These are phyloP conservation scores for Misgurnus mizolepis DNA, from an alignment of 2,113 vertebrate genomes.

Conservation along the genomic window DNA sequence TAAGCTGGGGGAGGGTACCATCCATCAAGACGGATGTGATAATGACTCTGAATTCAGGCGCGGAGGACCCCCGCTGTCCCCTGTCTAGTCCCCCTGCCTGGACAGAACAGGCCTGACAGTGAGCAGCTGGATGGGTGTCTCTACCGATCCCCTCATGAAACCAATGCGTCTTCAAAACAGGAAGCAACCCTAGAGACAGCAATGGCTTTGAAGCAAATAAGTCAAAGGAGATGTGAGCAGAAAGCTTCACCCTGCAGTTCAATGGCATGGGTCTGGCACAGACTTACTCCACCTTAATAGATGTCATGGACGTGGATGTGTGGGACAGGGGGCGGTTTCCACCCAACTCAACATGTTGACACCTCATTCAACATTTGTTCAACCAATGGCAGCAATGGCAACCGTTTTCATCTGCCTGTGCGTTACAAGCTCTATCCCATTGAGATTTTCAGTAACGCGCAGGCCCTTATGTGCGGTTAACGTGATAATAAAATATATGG, in stretches of 20 bases:
- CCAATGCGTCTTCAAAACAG: constrained; percentile 53
- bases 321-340: constrained; percentile 20
- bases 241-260: constrained; percentile 16
- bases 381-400: constrained; percentile 32
- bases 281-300: not conserved
- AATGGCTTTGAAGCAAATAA: constrained; percentile 31
- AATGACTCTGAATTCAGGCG: constrained; percentile 37
- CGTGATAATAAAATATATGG: not conserved
- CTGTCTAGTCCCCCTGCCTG: constrained; percentile 60
- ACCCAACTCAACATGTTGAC: constrained; percentile 28
- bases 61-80: constrained; percentile 32
- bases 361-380: constrained; percentile 42
- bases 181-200: constrained; percentile 9
- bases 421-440: constrained; percentile 19
- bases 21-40: constrained; percentile 48
- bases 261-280: not conserved
- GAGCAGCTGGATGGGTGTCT: constrained; percentile 60
- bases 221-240: not conserved
- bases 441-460: not conserved
- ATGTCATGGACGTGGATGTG: not conserved
- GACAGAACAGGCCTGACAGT: constrained; percentile 60
- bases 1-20: constrained; percentile 40
- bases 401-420: constrained; percentile 39
- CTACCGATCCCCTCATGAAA: constrained; percentile 56
- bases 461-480: not conserved